Base-by-base conservation (phyloP, 2,888 invertebrate genomes). In the Chironomus tentans region DNA sequence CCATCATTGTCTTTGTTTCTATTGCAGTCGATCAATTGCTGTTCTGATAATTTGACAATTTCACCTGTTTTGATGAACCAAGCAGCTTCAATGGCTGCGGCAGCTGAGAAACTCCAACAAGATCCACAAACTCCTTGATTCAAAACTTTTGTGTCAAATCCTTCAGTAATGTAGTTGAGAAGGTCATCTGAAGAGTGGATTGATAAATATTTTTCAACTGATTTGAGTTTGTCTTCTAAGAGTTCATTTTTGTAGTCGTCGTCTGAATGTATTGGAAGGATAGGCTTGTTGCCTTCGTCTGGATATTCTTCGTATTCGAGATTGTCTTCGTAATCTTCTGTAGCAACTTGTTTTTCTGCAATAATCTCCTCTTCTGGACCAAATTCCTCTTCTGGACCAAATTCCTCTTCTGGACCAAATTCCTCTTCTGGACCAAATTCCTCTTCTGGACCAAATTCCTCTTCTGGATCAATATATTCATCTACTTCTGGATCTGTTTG, bases 11-110 rank as follows among this genome's bases (percentile, higher is more conserved):
- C 62, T 2, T 22, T 10, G n/a, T 74, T 68, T 4, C 74, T 22
- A 47, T 68, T 38, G 15, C 74, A 74, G 21, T 74, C 74, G 7
- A 74, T 47, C 2, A 74, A 7, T 22, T 74, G 50, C 28, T 74
- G 74, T 4, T 68, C 68, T 0, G 74, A 74, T 3, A 74, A 24
- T 22, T 65, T 65, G 2, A 21, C 28, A 6, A 74, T n/a, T 12
- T 47, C 18, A 15, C 68, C 74, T 21, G 68, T 65, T 47, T 48
- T 68, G 10, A 24, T 65, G n/a, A 47, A 74, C 15, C 62, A 46
- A 22, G 46, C 47, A 22, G 56, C 74, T 47, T 74, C 74, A 65
- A 74, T 48, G 13, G 74, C 65, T 46, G 56, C 68, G 0, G 22
- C 47, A 5, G 74, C 10, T 72, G 72, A 24, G 38, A 72, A 72